A percentile compares a stretch with the other conserved stretches of the same genome.
These are phyloP conservation scores for Anhinga anhinga DNA, from an alignment of 2,113 vertebrate genomes.

Conservation along the genomic window DNA sequence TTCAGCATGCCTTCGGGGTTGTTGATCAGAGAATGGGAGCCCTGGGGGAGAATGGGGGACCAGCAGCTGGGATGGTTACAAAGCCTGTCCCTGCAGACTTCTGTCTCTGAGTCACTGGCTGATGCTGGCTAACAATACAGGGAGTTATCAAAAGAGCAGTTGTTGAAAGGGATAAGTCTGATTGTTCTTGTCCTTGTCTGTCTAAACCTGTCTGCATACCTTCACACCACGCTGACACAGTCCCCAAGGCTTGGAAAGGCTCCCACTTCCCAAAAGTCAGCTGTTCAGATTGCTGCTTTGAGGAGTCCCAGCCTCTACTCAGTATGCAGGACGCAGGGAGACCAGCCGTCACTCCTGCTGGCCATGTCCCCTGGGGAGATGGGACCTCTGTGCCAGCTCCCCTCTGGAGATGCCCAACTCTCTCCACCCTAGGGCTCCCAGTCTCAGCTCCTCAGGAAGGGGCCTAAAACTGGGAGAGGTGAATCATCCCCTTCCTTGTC, in stretches of 20 bases:
- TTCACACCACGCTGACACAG: neutral
- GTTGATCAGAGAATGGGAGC: neutral
- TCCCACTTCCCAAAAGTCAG: neutral
- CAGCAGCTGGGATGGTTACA: neutral
- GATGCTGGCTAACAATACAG: neutral
- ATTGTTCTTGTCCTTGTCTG: constrained; percentile 2
- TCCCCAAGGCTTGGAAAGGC: neutral
- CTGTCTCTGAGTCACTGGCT: neutral
- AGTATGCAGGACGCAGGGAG: neutral
- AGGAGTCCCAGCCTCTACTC: neutral
- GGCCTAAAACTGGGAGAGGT: neutral
- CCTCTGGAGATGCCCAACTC: neutral
- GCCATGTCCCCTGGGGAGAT: neutral
- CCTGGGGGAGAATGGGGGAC: neutral
- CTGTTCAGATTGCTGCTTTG: neutral
- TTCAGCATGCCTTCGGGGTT: fast-evolving
- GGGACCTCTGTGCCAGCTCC: neutral
- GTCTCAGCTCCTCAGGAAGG: neutral
- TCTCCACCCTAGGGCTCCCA: neutral
- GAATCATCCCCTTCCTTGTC: neutral
- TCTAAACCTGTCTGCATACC: constrained; percentile 28
- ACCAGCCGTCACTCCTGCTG: neutral
- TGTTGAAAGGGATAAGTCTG: neutral
- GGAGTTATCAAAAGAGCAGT: neutral
- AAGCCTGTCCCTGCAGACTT: neutral